Conservation (phyloP, 2,113 vertebrate genomes). For the Rhabdomys dilectus region DNA sequence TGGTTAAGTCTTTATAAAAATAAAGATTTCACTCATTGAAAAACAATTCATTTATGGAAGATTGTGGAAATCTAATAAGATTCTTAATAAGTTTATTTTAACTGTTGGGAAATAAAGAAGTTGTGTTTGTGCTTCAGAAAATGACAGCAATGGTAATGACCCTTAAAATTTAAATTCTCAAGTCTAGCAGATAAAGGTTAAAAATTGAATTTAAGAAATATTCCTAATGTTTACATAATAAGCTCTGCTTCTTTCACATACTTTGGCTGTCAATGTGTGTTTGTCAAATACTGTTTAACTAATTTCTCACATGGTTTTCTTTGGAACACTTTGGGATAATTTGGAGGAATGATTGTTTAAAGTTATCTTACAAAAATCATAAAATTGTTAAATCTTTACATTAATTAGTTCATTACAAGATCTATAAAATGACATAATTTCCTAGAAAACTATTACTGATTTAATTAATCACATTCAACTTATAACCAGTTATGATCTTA, state of each 20-base stretch:
- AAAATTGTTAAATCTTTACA: background rate
- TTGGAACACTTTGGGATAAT: background rate
- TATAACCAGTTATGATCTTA: background rate
- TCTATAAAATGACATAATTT: conserved; percentile 30
- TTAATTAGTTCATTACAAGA: background rate
- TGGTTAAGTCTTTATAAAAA: conserved; percentile 60
- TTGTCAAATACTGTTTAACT: conserved; percentile 37
- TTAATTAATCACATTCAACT: conserved; percentile 13
- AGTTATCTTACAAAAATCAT: conserved; percentile 5
- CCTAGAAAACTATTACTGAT: background rate
- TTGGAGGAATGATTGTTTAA: background rate
- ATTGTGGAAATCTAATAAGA: conserved; percentile 26
- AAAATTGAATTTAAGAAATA: conserved; percentile 47
- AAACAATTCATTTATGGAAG: background rate
- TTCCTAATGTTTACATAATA: background rate
- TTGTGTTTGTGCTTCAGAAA: background rate
- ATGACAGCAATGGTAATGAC: background rate
- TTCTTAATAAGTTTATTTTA: conserved; percentile 18
- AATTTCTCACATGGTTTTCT: background rate
- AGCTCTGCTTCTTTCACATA: background rate
- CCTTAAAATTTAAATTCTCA: conserved; percentile 35
- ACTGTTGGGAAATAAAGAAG: background rate
- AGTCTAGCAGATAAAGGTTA: conserved; percentile 9
- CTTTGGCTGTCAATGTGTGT: background rate
- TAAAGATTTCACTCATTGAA: background rate